Percentiles rank a stretch among this genome's conserved stretches.
phyloP scores from a whole-genome alignment of 2,113 vertebrate species.

The Junco hyemalis region DNA sequence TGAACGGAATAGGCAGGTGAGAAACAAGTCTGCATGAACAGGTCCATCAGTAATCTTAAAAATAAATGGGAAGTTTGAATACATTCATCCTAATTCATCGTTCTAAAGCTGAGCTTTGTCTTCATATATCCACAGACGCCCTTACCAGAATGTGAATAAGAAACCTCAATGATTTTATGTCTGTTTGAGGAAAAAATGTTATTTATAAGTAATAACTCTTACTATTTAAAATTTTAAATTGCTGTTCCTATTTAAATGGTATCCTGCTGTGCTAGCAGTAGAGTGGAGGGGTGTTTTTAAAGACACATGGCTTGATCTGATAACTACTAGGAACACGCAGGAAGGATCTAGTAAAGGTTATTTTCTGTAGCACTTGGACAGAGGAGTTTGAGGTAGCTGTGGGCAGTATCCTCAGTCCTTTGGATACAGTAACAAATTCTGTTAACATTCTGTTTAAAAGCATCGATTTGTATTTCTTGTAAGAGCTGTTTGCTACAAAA shows the following conservation, averaged over 20 bases:
- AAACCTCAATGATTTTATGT: background rate
- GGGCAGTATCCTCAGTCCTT: background rate
- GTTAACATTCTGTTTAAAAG: background rate
- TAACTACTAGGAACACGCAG: background rate
- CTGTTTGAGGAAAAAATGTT: background rate
- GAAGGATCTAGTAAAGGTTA: background rate
- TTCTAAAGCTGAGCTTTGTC: background rate
- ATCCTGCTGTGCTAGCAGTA: background rate
- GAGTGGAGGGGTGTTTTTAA: background rate
- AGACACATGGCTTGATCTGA: background rate
- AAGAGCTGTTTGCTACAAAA: background rate
- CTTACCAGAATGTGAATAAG: background rate
- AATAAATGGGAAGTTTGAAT: background rate
- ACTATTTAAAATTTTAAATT: background rate
- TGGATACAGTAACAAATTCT: background rate
- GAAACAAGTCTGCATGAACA: background rate
- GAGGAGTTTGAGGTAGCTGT: background rate
- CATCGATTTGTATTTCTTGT: background rate
- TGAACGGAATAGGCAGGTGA: constrained; percentile 98
- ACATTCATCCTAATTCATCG: background rate
- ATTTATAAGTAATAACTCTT: background rate
- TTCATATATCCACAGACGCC: background rate
- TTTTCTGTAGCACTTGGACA: background rate
- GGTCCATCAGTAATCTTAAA: background rate
- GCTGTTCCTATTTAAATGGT: background rate